phyloP scores from a whole-genome alignment of 2,888 invertebrate species.

The Lamellibrachia satsuma region DNA sequence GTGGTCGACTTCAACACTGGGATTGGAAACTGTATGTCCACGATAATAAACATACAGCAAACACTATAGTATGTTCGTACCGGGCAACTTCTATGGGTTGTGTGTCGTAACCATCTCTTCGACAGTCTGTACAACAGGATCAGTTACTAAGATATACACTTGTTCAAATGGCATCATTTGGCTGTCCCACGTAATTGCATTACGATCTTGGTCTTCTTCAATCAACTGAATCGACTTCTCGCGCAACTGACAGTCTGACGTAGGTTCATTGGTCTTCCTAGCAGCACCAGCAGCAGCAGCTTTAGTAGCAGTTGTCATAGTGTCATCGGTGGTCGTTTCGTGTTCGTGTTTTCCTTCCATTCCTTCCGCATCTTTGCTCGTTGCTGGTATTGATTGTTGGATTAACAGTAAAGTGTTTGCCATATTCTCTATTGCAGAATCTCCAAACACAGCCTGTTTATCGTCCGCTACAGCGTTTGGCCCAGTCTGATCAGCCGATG shows the following conservation, averaged over 20 bases:
- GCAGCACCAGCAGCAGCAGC: background rate
- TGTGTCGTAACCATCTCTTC: constrained; percentile 7
- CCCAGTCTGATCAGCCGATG: background rate
- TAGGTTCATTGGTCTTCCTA: background rate
- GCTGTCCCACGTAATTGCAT: background rate
- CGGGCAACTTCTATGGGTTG: too few relatives aligned
- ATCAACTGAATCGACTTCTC: background rate
- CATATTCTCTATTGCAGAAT: background rate
- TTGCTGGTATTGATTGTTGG: background rate
- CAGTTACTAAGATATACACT: constrained; percentile 1
- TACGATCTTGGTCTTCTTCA: background rate
- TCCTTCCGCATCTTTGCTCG: background rate
- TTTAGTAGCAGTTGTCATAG: background rate
- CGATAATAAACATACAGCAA: too few relatives aligned
- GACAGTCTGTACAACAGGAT: background rate
- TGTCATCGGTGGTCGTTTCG: background rate
- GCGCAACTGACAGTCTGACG: background rate
- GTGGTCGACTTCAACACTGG: too few relatives aligned
- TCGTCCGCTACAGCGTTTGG: background rate
- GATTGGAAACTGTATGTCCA: too few relatives aligned
- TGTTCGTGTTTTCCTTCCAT: background rate
- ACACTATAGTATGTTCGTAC: too few relatives aligned
- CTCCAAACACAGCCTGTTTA: background rate
- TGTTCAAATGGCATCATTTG: constrained; percentile 12
- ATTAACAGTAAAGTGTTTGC: background rate